These are phyloP conservation scores for Alcedo atthis DNA, from an alignment of 2,797 vertebrate species.

Conservation along the genomic window DNA sequence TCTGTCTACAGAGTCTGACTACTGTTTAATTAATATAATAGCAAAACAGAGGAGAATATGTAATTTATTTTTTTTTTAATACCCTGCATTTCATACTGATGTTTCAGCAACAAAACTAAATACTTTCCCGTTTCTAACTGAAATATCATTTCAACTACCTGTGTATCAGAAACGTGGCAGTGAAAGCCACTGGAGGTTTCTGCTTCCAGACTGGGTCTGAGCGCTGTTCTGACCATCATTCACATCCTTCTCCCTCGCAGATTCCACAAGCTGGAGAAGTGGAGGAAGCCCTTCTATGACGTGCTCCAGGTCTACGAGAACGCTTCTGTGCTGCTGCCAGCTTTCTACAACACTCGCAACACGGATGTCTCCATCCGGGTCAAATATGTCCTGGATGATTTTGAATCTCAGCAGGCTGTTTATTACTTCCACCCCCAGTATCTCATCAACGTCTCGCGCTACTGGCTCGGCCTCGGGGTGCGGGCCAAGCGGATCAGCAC, in stretches of 20 bases:
- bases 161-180: rapidly evolving
- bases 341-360: slow-evolving; percentile 98
- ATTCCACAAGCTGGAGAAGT: slow-evolving; percentile 97
- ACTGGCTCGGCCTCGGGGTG: slow-evolving; percentile 94
- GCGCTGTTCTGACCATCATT: rapidly evolving
- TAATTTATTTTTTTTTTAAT: background rate
- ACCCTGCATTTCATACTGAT: background rate
- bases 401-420: slow-evolving; percentile 87
- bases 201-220: rapidly evolving
- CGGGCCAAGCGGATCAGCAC: slow-evolving; percentile 94
- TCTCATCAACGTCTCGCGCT: slow-evolving; percentile 93
- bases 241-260: slow-evolving; percentile 52
- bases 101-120: background rate
- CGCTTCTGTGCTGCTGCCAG: slow-evolving; percentile 92
- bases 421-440: slow-evolving; percentile 98
- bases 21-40: background rate
- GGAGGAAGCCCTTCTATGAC: slow-evolving; percentile 93
- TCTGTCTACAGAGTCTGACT: background rate
- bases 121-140: rapidly evolving
- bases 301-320: slow-evolving; percentile 94
- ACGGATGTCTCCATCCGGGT: slow-evolving; percentile 95
- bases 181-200: background rate
- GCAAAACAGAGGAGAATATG: background rate
- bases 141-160: background rate
- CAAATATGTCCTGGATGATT: slow-evolving; percentile 97